Evolutionary conservation across 2,888 invertebrate genomes (phyloP).

Genomic region (Clepsis dumicolana): DNA sequence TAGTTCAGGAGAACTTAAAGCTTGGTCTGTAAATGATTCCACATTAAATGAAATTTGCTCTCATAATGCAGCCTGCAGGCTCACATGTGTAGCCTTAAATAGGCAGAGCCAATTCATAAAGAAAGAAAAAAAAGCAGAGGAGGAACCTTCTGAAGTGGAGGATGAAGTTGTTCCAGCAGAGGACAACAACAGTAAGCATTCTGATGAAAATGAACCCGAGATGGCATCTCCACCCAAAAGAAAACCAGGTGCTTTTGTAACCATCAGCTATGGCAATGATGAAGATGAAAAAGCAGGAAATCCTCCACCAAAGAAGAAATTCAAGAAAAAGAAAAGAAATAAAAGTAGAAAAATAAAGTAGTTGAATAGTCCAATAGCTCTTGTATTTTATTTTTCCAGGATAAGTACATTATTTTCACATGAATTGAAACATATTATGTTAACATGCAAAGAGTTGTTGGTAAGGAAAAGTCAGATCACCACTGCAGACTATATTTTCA

Average conservation of each 20-base stretch:
- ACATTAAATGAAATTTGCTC: conserved; percentile 84
- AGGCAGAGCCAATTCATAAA: conserved; percentile 74
- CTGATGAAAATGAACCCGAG: conserved; percentile 54
- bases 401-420: conserved; percentile 26
- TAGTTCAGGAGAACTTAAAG: conserved; percentile 92
- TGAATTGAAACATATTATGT: not conserved
- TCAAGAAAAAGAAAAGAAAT: conserved; percentile 71
- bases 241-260: conserved; percentile 75
- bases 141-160: conserved; percentile 36
- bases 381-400: conserved; percentile 21
- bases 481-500: conserved; percentile 74
- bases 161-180: conserved; percentile 48
- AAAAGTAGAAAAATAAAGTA: conserved; percentile 64
- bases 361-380: conserved; percentile 41
- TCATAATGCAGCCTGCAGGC: conserved; percentile 89
- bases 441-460: conserved; percentile 16
- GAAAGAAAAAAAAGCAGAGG: conserved; percentile 68
- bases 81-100: conserved; percentile 90
- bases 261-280: conserved; percentile 72
- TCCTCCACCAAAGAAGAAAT: conserved; percentile 66
- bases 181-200: conserved; percentile 56
- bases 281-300: conserved; percentile 54
- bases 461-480: conserved; percentile 58
- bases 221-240: conserved; percentile 58
- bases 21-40: conserved; percentile 86